Percentiles rank a stretch among this genome's conserved stretches.
Conservation (phyloP, 2,888 invertebrate genomes). For the Argyresthia goedartella region DNA sequence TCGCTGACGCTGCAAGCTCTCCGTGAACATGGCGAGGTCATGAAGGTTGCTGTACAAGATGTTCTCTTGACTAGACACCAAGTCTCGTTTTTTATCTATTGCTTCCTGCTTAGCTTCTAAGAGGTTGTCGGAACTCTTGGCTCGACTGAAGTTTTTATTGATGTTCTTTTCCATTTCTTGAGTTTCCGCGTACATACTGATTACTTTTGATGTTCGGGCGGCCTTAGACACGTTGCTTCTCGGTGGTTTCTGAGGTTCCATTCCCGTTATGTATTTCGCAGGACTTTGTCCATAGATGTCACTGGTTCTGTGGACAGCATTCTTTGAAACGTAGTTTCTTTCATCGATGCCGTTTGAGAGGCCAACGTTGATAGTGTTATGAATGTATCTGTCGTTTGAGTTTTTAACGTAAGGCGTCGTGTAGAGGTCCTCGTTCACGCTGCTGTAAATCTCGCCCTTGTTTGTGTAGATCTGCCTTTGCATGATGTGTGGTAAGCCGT, state of each 20-base stretch:
- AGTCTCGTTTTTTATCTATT: constrained; percentile 49
- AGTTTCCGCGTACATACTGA: constrained; percentile 60
- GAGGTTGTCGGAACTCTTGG: constrained; percentile 62
- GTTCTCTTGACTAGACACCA: constrained; percentile 65
- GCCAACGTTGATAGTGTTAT: constrained; percentile 57
- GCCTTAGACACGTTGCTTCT: constrained; percentile 58
- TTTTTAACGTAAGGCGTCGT: constrained; percentile 39
- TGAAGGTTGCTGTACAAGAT: constrained; percentile 63
- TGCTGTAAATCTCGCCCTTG: constrained; percentile 55
- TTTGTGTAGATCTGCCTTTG: constrained; percentile 56
- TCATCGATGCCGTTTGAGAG: constrained; percentile 55
- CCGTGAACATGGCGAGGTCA: constrained; percentile 59
- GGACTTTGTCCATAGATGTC: constrained; percentile 56
- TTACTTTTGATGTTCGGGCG: constrained; percentile 60
- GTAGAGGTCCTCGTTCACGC: constrained; percentile 53
- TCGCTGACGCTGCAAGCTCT: constrained; percentile 50
- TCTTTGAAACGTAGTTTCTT: constrained; percentile 54
- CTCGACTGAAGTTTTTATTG: constrained; percentile 57
- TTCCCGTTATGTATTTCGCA: constrained; percentile 60
- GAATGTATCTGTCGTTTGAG: constrained; percentile 47
- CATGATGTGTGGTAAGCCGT: constrained; percentile 49
- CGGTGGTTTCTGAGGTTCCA: constrained; percentile 65
- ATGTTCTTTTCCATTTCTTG: constrained; percentile 43
- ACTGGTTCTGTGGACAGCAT: constrained; percentile 46
- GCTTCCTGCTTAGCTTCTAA: constrained; percentile 57